phyloP scores from a whole-genome alignment of 2,888 invertebrate genomes.

The Cephus nigrinus region DNA sequence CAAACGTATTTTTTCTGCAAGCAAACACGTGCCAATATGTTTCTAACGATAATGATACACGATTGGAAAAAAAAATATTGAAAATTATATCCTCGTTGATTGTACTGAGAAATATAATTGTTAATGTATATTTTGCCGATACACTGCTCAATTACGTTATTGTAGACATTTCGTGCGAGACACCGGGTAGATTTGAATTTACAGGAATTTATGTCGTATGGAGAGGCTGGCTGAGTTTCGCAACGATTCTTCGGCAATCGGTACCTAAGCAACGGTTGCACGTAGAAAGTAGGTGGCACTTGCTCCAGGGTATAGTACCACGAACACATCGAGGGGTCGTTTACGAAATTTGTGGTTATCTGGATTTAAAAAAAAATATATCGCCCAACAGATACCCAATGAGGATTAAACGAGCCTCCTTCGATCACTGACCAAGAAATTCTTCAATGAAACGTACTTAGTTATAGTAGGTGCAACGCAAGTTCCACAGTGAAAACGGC shows the following conservation, averaged over 20 bases:
- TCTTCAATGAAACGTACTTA: neutral
- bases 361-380: conserved; percentile 4
- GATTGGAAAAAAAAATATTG: neutral
- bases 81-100: neutral
- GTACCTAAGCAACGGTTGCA: conserved; percentile 21
- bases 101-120: neutral
- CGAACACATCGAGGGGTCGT: conserved; percentile 27
- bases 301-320: conserved; percentile 28
- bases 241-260: neutral
- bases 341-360: conserved; percentile 7
- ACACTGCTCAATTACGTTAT: neutral
- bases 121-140: neutral
- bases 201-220: neutral
- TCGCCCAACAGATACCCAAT: neutral
- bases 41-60: neutral
- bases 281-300: conserved; percentile 45
- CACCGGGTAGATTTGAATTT: neutral
- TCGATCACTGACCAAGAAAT: neutral
- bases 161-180: neutral
- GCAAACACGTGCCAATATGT: neutral
- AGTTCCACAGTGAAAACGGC: neutral
- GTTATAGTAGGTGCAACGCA: neutral
- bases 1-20: neutral
- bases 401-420: neutral
- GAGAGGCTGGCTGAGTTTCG: neutral